These are phyloP conservation scores for Mormyrus iriodes DNA, from an alignment of 2,113 vertebrate genomes.

Conservation along the genomic window DNA sequence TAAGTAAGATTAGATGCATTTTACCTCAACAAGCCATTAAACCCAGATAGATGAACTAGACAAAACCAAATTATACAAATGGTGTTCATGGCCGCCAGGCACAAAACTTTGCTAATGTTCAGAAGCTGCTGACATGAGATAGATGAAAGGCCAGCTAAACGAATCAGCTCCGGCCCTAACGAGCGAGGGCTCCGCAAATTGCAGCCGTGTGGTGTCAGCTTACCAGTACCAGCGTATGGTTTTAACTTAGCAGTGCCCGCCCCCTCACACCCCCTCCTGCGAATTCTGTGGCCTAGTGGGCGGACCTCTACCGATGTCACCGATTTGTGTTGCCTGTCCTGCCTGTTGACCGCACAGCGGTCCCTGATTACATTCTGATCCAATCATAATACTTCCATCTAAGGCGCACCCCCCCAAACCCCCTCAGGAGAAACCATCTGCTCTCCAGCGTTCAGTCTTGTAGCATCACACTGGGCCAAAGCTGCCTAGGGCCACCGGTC, in stretches of 20 bases:
- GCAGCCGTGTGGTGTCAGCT: neutral
- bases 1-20: neutral
- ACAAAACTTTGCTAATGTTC: neutral
- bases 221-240: neutral
- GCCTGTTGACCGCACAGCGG: neutral
- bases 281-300: neutral
- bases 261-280: neutral
- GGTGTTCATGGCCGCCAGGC: neutral
- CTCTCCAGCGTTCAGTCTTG: neutral
- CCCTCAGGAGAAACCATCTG: slow-evolving; percentile 3
- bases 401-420: neutral
- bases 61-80: neutral
- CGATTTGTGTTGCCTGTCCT: neutral
- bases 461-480: slow-evolving; percentile 40
- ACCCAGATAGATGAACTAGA: neutral
- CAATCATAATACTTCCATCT: neutral
- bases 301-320: neutral
- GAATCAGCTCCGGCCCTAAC: neutral
- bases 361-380: neutral
- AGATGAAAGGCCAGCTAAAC: neutral
- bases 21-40: neutral
- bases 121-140: neutral
- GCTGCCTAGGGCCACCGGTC: slow-evolving; percentile 37
- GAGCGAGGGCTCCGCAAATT: neutral
- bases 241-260: neutral